Evolutionary conservation across 1,140 invertebrate genomes (phyloP), one percentile per base, ranked within the genome.

Genomic region (Zeugodacus cucurbitae): DNA sequence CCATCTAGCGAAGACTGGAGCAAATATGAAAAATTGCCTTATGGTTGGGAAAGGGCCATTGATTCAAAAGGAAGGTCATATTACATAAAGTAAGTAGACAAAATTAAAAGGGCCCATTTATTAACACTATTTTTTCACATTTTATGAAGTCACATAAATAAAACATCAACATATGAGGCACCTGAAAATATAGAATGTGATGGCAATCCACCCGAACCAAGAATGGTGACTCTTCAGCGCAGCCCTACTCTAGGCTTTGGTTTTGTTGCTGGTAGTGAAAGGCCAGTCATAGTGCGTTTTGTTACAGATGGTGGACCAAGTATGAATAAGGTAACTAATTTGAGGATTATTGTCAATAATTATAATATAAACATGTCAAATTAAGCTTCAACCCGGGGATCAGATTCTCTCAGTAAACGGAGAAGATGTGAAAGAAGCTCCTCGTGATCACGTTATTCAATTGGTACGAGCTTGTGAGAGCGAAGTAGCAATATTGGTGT

Each of bases 261-360:
- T 1, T 99, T 99, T 93, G 98, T 99, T 2, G 98, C 98, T 2
- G 98, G 98, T 1, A 98, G 97, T 58, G 97, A 98, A 93, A 96
- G 96, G 89, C 98, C 98, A 0, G 97, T 98, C 7, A 96, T 98
- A 62, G 97, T 99, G 10, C 95, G 98, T 88, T 97, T 97, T 90
- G 96, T 97, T 8, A 97, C 96, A 0, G 96, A 96, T 94, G 97
- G 97, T 90, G 98, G 98, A 11, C 98, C 98, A 1, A 98, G 97
- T 92, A 97, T 97, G 74, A 96, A 96, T 70, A 97, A 97, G 94
- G 95, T 95, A 91, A 58, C 14, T 44, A 26, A 32, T 6, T 37
- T 70, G 3, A 44, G 32, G 44, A 34, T 22, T 26, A 26, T 37
- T 86, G 29, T 29, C 20, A 26, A 54, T 5, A 26, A 29, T 32